Base-by-base conservation (phyloP, 2,113 vertebrate genomes). In the Anarhynchus alexandrinus region DNA sequence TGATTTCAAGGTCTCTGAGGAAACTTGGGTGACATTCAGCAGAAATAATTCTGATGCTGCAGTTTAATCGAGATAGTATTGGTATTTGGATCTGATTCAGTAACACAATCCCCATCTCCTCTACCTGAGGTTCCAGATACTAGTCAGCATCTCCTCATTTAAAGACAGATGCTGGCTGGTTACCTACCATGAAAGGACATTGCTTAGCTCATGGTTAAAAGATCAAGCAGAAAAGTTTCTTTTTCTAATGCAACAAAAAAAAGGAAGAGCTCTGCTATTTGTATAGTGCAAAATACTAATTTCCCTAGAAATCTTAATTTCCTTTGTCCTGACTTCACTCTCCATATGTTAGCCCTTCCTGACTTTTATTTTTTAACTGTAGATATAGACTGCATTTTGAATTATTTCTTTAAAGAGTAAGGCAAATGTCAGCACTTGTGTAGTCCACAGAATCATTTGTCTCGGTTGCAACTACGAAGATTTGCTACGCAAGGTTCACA, bases 21-120 rank as follows among this genome's bases (percentile, higher is more conserved):
- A 88, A 93, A 92, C 32, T 5, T 70, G 40, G 58, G 67, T 72
- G 76, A 88, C 58, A 62, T 88, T 92, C 86, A 86, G 83, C 71
- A 73, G 67, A 90, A 95, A 49, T 77, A 81, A 83, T 80, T 90
- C 76, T 83, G 93, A 92, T 70, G 76, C 55, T 88, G 76, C 91
- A 94, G 54, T 42, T 90, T 62, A 86, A 45, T 51, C 58, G 73
- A 86, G 80, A 40, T 22, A 65, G 45, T 36, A 36, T 29, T 83
- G 76, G 42, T 49, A 70, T 90, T 90, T 90, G 72, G 80, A 90
- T 66, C 82, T 49, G 58, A 82, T 86, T 85, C 54, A 62, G 94
- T 88, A 96, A 97, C 38, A 62, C 22, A 58, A 91, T 94, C 38
- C 59, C 20, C 17, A 88, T 81, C 40, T 93, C 26, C 40, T 86